These are phyloP conservation scores for Nematolebias whitei DNA, from an alignment of 2,113 vertebrate species.

Conservation along the genomic window DNA sequence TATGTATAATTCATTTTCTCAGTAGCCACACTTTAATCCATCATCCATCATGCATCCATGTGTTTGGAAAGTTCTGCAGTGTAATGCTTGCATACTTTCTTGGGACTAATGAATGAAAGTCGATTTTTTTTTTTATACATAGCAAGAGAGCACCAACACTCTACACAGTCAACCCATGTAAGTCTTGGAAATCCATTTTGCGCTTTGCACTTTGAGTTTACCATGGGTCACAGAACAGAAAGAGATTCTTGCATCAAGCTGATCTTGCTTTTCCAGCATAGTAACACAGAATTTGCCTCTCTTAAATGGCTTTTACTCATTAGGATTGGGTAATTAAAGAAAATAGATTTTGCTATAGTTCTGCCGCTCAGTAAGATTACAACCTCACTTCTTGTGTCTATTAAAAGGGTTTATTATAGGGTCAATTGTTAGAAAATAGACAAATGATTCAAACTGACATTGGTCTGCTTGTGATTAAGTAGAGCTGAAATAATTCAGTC, in stretches of 20 bases:
- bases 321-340: constrained; percentile 12
- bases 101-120: constrained; percentile 34
- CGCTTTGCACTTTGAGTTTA: constrained; percentile 35
- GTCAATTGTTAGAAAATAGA: neutral
- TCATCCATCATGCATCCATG: constrained; percentile 37
- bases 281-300: constrained; percentile 22
- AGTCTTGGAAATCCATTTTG: constrained; percentile 47
- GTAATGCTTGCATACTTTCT: constrained; percentile 22
- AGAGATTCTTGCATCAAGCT: constrained; percentile 48
- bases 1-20: constrained; percentile 36
- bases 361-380: constrained; percentile 15
- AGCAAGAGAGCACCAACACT: constrained; percentile 8
- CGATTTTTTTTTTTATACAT: constrained; percentile 22
- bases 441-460: constrained; percentile 6
- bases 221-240: constrained; percentile 32
- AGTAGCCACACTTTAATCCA: constrained; percentile 41
- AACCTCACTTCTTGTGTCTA: neutral
- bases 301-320: constrained; percentile 28
- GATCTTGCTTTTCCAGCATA: constrained; percentile 27
- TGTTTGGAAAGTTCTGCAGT: constrained; percentile 16
- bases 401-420: constrained; percentile 24
- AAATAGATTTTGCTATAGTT: constrained; percentile 33
- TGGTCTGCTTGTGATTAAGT: neutral
- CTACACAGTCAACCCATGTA: constrained; percentile 15
- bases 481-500: neutral